Conservation (phyloP, 2,888 invertebrate genomes). For the Gordius sp. region DNA sequence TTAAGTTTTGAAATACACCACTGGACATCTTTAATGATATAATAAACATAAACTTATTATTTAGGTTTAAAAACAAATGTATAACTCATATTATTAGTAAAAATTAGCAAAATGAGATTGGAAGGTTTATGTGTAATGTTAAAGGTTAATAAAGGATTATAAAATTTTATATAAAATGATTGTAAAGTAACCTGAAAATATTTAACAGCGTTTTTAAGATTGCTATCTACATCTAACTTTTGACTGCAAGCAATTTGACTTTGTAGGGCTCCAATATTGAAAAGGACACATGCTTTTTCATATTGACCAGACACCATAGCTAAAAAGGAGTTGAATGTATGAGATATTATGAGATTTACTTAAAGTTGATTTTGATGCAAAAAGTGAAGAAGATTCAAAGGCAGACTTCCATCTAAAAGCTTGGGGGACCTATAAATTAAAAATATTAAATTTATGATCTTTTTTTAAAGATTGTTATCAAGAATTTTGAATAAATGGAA, state of each 20-base stretch:
- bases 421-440: slow-evolving; percentile 36
- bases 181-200: slow-evolving; percentile 46
- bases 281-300: slow-evolving; percentile 74
- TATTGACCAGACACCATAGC: slow-evolving; percentile 62
- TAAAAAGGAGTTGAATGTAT: slow-evolving; percentile 26
- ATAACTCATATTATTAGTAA: no score
- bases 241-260: slow-evolving; percentile 58
- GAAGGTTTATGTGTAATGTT: no score
- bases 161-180: background rate
- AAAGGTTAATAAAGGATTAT: slow-evolving; percentile 17
- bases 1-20: slow-evolving; percentile 60
- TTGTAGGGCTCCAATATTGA: slow-evolving; percentile 80
- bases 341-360: slow-evolving; percentile 37
- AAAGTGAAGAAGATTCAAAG: slow-evolving; percentile 75
- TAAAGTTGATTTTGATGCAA: slow-evolving; percentile 63
- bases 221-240: slow-evolving; percentile 59
- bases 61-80: no score
- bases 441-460: no score
- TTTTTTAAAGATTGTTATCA: no score
- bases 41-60: no score
- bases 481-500: no score
- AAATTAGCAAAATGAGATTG: no score
- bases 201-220: slow-evolving; percentile 66
- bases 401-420: slow-evolving; percentile 99
- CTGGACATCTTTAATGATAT: slow-evolving; percentile 52